Base-by-base conservation (phyloP, 2,113 vertebrate species). In the Labeo rohita region DNA sequence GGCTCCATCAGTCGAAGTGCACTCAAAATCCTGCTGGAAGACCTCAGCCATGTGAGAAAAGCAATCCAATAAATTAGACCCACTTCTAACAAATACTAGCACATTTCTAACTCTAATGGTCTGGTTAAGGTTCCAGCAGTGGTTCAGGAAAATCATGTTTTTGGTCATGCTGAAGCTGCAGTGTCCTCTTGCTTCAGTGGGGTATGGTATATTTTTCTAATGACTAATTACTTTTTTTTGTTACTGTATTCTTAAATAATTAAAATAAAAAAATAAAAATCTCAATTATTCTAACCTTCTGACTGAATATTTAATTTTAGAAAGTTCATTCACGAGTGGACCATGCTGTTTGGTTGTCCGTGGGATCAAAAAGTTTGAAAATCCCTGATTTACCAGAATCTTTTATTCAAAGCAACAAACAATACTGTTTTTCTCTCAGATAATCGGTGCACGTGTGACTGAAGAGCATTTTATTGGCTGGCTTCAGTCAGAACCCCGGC, bases 21-120 rank as follows among this genome's bases (percentile, higher is more conserved):
- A 87, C 93, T 97, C 89, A 94, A 93, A 85, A 92, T 88, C 49
- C 86, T 98, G 5, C 93, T 98, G 36, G 92, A 91, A 43, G 95
- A 96, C 88, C 93, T 98, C 66, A 95, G 94, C 80, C 94, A 96
- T 95, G 96, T 97, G 91, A 93, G 68, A 43, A 6, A 52, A 49
- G 15, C 10, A 34, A 59, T 34, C 18, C 84, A 66, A 21, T n/a
- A 2, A 56, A 16, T 54, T 11, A 77, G 10, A 78, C 2, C 8
- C 7, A 73, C 39, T 45, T 73, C 18, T 72, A 34, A 54, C 21
- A 72, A 28, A 86, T 63, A 54, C 50, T 6, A 11, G 36, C 76
- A 73, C 0, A 72, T 28, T 2, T 68, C n/a, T 82, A 70, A 78
- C 11, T 23, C 3, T 43, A 43, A 45, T 11, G 59, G 2, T 45